Evolutionary conservation across 2,797 vertebrate genomes (phyloP).

Genomic region (Siniperca obscura): DNA sequence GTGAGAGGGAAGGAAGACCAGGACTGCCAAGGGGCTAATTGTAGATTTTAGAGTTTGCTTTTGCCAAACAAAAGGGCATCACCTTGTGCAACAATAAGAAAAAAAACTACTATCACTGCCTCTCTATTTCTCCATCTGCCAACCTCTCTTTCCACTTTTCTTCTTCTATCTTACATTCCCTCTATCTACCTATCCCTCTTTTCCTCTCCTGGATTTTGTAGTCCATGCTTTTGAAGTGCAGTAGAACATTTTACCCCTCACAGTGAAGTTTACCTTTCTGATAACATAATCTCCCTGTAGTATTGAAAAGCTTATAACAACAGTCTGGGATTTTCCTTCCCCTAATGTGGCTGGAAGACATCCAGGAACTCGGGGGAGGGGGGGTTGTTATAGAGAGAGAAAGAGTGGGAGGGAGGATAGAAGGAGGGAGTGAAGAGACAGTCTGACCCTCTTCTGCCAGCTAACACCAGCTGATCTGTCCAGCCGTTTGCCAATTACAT

Average conservation of each 20-base stretch:
- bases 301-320: slow-evolving; percentile 93
- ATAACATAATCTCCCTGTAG: slow-evolving; percentile 93
- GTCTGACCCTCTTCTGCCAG: slow-evolving; percentile 81
- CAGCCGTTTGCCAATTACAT: slow-evolving; percentile 74
- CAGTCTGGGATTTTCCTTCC: slow-evolving; percentile 92
- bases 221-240: slow-evolving; percentile 85
- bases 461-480: slow-evolving; percentile 79
- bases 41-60: slow-evolving; percentile 88
- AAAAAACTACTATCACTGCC: slow-evolving; percentile 34
- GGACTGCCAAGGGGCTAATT: slow-evolving; percentile 90
- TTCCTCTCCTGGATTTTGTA: slow-evolving; percentile 76
- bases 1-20: slow-evolving; percentile 87
- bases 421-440: slow-evolving; percentile 71
- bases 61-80: slow-evolving; percentile 83
- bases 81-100: slow-evolving; percentile 82
- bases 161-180: slow-evolving; percentile 46
- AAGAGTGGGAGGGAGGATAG: slow-evolving; percentile 62
- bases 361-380: slow-evolving; percentile 84
- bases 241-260: slow-evolving; percentile 86
- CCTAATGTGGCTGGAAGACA: slow-evolving; percentile 89
- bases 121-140: slow-evolving; percentile 6
- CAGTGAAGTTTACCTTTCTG: slow-evolving; percentile 93
- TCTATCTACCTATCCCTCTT: slow-evolving; percentile 32
- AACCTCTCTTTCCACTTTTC: slow-evolving; percentile 9
- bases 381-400: slow-evolving; percentile 48